Conservation (phyloP, 2,113 vertebrate genomes). For the Spea multiplicata region DNA sequence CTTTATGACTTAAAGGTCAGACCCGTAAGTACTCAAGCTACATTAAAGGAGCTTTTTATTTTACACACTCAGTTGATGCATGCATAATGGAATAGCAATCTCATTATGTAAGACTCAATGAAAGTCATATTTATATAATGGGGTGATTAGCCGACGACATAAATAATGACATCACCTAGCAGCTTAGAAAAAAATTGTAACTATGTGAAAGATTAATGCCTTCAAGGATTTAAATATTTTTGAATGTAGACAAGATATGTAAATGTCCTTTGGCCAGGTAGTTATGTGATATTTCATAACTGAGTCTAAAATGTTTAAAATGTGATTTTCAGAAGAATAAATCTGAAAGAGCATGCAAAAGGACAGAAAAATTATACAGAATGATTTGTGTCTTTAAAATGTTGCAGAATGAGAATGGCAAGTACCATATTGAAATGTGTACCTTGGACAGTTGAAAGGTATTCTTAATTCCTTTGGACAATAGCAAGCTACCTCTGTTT, state of each 20-base stretch:
- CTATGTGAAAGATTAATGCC: not conserved
- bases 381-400: no score
- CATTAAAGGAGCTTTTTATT: constrained; percentile 29
- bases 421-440: no score
- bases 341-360: not conserved
- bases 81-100: constrained; percentile 26
- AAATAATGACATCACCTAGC: constrained; percentile 29
- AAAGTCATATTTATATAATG: constrained; percentile 41
- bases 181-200: not conserved
- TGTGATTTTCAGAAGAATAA: not conserved
- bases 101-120: constrained; percentile 36
- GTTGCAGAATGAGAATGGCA: no score
- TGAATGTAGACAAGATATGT: not conserved
- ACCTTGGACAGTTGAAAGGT: no score
- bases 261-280: not conserved
- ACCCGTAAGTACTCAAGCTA: constrained; percentile 32
- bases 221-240: not conserved
- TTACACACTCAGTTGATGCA: constrained; percentile 30
- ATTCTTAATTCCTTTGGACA: no score
- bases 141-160: constrained; percentile 37
- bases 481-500: no score
- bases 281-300: not conserved
- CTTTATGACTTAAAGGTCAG: constrained; percentile 42
- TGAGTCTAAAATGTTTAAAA: constrained; percentile 3
- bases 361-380: not conserved